phyloP scores from a whole-genome alignment of 1,140 invertebrate genomes.

The Manduca sexta region DNA sequence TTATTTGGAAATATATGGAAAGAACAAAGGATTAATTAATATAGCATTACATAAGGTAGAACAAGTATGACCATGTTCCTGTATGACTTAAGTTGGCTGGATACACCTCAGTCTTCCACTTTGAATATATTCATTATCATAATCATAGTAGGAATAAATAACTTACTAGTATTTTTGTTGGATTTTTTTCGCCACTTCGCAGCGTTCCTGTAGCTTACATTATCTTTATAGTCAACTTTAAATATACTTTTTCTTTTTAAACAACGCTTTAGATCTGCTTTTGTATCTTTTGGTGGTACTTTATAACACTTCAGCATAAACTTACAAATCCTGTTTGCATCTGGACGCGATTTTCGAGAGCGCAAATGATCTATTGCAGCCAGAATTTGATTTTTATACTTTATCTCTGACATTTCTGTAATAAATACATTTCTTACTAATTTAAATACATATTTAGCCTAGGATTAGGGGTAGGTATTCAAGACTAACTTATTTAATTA shows the following conservation, averaged over 20 bases:
- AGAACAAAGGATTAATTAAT: no score
- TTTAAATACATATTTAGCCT: not conserved
- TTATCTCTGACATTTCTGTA: conserved; percentile 73
- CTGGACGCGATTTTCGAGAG: conserved; percentile 86
- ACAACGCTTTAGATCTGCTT: conserved; percentile 82
- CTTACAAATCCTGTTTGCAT: conserved; percentile 87
- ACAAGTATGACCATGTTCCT: no score
- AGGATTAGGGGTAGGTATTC: no score
- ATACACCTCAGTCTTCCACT: no score
- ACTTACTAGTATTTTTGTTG: conserved; percentile 54
- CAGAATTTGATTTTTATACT: conserved; percentile 83
- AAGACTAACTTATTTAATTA: not conserved
- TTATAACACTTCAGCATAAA: conserved; percentile 83
- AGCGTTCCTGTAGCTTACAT: conserved; percentile 87
- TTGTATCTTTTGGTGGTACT: conserved; percentile 81
- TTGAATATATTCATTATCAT: no score
- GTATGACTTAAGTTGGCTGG: no score
- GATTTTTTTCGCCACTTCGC: conserved; percentile 78
- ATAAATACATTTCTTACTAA: conserved; percentile 11
- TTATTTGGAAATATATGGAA: conserved; percentile 6
- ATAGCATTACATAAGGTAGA: no score
- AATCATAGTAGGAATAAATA: no score
- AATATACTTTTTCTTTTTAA: conserved; percentile 84
- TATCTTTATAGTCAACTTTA: conserved; percentile 91
- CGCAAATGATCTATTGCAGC: conserved; percentile 89